Evolutionary conservation across 2,888 invertebrate genomes (phyloP).

Genomic region (Nemotelus pantherinus): DNA sequence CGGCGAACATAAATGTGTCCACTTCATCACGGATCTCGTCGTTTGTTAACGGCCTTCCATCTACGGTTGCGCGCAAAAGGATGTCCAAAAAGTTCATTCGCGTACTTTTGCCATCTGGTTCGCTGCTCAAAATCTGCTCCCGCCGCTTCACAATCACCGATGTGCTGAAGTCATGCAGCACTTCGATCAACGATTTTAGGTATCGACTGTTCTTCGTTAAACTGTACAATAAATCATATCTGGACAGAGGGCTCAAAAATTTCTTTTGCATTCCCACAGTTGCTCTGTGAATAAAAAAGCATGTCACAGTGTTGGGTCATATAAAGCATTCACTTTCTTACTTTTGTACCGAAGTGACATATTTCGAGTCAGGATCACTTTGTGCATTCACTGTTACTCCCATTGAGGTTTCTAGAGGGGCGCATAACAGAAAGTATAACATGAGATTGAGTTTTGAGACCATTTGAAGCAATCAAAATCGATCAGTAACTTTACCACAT

Average conservation of each 20-base stretch:
- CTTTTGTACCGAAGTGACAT: slow-evolving; percentile 31
- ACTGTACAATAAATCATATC: background rate
- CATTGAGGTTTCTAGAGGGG: slow-evolving; percentile 34
- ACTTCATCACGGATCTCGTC: slow-evolving; percentile 41
- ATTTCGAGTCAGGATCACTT: slow-evolving; percentile 14
- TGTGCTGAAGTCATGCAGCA: slow-evolving; percentile 18
- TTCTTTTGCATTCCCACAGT: background rate
- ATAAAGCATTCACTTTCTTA: slow-evolving; percentile 14
- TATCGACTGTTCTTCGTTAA: background rate
- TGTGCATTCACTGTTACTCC: slow-evolving; percentile 34
- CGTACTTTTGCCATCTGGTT: background rate
- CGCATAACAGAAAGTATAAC: too few species aligned
- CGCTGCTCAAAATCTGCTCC: background rate
- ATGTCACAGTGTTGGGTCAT: background rate
- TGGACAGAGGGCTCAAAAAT: background rate
- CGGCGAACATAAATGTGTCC: slow-evolving; percentile 45
- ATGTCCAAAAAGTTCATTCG: slow-evolving; percentile 33
- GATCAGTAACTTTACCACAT: slow-evolving; percentile 56
- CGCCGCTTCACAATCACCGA: slow-evolving; percentile 22
- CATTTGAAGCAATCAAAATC: too few species aligned
- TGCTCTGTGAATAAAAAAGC: slow-evolving; percentile 21
- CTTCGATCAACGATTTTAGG: background rate
- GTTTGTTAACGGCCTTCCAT: slow-evolving; percentile 25
- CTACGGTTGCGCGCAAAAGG: slow-evolving; percentile 15
- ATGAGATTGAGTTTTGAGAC: too few species aligned